Conservation (phyloP, 2,888 invertebrate species). For the Ophraella communa region DNA sequence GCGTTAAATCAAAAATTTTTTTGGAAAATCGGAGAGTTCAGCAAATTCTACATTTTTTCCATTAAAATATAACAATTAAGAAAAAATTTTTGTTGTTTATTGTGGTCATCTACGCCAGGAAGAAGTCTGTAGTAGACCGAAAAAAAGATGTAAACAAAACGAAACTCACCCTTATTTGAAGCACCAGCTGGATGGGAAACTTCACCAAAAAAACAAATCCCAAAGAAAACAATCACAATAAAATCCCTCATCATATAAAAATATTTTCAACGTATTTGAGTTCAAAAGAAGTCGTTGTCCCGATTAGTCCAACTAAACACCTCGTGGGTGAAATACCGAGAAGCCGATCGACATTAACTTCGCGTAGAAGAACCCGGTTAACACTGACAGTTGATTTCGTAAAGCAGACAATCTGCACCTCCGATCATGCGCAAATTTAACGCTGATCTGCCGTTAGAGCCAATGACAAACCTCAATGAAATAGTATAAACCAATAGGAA, state of each 20-base stretch:
- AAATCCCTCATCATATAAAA: not conserved
- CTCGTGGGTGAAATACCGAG: constrained; percentile 47
- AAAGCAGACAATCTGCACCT: constrained; percentile 52
- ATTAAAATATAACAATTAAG: no score
- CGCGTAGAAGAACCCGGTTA: constrained; percentile 47
- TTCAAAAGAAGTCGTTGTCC: not conserved
- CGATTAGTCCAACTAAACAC: constrained; percentile 23
- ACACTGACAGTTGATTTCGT: constrained; percentile 51
- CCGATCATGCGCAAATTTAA: constrained; percentile 55
- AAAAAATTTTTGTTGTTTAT: not conserved
- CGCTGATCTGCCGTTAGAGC: constrained; percentile 49
- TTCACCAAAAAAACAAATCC: constrained; percentile 44
- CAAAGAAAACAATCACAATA: constrained; percentile 37
- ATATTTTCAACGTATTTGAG: not conserved
- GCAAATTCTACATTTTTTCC: no score
- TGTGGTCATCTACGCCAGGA: constrained; percentile 52
- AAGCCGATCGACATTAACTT: constrained; percentile 43
- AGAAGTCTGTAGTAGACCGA: constrained; percentile 48
- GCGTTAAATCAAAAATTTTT: no score
- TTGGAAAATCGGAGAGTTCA: no score
- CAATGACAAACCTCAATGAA: constrained; percentile 57
- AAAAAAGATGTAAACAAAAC: constrained; percentile 19
- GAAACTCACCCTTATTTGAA: constrained; percentile 52
- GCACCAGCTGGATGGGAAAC: constrained; percentile 48
- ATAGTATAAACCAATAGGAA: constrained; percentile 59